A percentile compares a stretch with the other conserved stretches of the same genome.
Conservation (phyloP, 1,140 invertebrate genomes). For the Drosophila prosaltans region DNA sequence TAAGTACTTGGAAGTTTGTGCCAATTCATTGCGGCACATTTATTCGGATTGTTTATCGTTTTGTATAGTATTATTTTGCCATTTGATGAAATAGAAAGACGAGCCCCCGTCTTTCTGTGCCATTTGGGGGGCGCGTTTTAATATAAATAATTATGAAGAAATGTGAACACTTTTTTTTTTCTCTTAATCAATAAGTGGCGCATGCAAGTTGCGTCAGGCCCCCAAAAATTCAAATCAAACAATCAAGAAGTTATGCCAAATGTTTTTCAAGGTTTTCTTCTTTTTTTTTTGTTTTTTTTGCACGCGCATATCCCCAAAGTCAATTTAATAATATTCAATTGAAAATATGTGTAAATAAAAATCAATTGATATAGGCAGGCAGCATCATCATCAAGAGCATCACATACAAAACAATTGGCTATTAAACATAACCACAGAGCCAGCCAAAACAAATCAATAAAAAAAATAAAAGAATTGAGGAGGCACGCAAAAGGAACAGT, state of each 20-base stretch:
- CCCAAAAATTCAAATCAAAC: conserved; percentile 32
- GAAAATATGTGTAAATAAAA: conserved; percentile 80
- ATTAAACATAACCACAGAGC: conserved; percentile 55
- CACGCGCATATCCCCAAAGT: conserved; percentile 70
- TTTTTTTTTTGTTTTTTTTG: conserved; percentile 46
- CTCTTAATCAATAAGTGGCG: conserved; percentile 31
- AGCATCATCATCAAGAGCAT: conserved; percentile 33
- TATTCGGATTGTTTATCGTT: background rate
- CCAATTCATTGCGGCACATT: conserved; percentile 43
- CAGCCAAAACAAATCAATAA: conserved; percentile 78
- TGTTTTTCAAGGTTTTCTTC: background rate
- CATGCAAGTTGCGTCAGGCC: conserved; percentile 47
- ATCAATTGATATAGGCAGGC: conserved; percentile 63
- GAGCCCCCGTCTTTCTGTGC: conserved; percentile 45
- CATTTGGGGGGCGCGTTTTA: conserved; percentile 53
- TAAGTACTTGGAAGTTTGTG: conserved; percentile 51
- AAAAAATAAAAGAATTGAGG: conserved; percentile 45
- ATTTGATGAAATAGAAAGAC: conserved; percentile 67
- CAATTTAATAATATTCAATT: conserved; percentile 79
- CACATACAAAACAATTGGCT: conserved; percentile 56
- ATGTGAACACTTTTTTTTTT: conserved; percentile 20
- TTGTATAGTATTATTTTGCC: conserved; percentile 49
- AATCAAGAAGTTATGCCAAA: background rate
- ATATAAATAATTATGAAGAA: conserved; percentile 43
- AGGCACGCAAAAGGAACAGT: conserved; percentile 9